Conservation (phyloP, 2,888 invertebrate genomes). For the Eupithecia centaureata region DNA sequence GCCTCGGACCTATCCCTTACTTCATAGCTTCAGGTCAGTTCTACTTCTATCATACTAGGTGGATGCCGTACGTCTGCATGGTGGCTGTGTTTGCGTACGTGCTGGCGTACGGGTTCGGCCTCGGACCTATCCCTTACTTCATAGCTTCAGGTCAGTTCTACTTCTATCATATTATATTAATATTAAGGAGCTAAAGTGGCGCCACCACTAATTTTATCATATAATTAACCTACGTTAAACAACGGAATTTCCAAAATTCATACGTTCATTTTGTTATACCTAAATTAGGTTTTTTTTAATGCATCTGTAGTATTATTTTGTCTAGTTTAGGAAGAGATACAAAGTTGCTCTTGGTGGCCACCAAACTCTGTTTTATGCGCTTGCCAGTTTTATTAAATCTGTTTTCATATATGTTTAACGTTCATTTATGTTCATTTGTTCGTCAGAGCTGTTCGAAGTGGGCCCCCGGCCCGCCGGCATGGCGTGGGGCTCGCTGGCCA, state of each 20-base stretch:
- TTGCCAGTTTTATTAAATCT: neutral
- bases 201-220: too few relatives aligned
- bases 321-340: too few relatives aligned
- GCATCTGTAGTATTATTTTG: too few relatives aligned
- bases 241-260: too few relatives aligned
- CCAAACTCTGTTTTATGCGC: too few relatives aligned
- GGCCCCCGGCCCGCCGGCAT: conserved; percentile 93
- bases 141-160: conserved; percentile 87
- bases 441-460: conserved; percentile 90
- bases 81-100: conserved; percentile 89
- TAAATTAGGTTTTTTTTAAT: too few relatives aligned
- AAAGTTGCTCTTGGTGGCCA: too few relatives aligned
- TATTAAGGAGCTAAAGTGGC: too few relatives aligned
- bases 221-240: too few relatives aligned
- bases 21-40: conserved; percentile 89
- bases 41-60: conserved; percentile 56
- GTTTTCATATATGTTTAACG: neutral
- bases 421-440: neutral
- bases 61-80: conserved; percentile 90
- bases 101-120: conserved; percentile 91
- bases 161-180: too few relatives aligned
- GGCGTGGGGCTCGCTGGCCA: conserved; percentile 93
- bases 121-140: conserved; percentile 94
- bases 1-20: conserved; percentile 93
- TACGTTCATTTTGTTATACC: too few relatives aligned